Evolutionary conservation across 2,888 invertebrate genomes (phyloP), one percentile per base, ranked within the genome.

Genomic region (Tethea ocularis): DNA sequence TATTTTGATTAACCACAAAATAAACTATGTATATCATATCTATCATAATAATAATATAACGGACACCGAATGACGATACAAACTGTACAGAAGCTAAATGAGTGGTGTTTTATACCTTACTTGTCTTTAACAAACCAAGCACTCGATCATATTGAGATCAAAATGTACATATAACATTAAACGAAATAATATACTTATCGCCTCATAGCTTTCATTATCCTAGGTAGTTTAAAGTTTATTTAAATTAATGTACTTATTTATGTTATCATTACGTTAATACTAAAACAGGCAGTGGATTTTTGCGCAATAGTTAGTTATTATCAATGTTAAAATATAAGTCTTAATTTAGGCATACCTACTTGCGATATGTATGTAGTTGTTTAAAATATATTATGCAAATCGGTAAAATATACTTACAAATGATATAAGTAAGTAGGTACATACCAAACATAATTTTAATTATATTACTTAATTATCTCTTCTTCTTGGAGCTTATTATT

Each of bases 21-120:
- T 54, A 54, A 54, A 17, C 53, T 20, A 33, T 54, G 33, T 33
- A 36, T 57, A n/a, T 22, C n/a, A 58, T 57, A 59, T 55, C 46
- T n/a, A 62, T 53, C 61, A 59, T 58, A 57, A 60, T 59, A 57
- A 56, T 60, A 56, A 23, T 56, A 67, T 74, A 79, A 81, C 75
- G 83, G 84, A 88, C 86, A 88, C 78, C 80, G 69, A 87, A 69
- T 74, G 77, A 88, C 85, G 79, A 83, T 82, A 90, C 86, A 82
- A 87, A 84, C 89, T 92, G 89, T 92, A 92, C 91, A 91, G 80
- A 86, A 87, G 83, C 92, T 91, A 91, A 89, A 83, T 82, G 83
- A 88, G 86, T 92, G 92, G 93, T 93, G 93, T 93, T 92, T 86
- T 91, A 84, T 91, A 91, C 93, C 93, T 93, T 92, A 93, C 93